Base-by-base conservation (phyloP, 2,113 vertebrate genomes). In the Scortum barcoo region DNA sequence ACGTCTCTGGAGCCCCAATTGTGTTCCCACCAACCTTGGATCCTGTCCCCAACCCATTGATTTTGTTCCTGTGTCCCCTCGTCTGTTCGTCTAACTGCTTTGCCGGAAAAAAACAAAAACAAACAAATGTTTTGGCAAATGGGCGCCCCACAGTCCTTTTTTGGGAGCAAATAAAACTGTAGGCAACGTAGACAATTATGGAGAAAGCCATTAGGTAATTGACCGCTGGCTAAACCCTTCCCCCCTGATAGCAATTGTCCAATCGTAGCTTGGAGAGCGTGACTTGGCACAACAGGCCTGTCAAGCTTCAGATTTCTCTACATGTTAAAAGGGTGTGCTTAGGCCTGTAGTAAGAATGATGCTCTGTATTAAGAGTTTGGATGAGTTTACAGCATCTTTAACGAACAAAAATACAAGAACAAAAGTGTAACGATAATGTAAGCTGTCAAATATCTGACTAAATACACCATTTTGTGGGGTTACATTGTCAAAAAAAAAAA, bases 171-270 rank as follows among this genome's bases (percentile, higher is more conserved):
- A 81, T 84, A 40, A 46, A 77, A 79, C 56, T 70, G 73, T 67
- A 46, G 66, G 53, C 51, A 73, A 70, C 11, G 48, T 51, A 74
- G n/a, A 48, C 56, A 83, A 83, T 81, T 42, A 79, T 0, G 7
- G 62, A 78, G 66, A 83, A 76, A 73, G 68, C 84, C 79, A 87
- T 88, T 85, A 85, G 71, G 66, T 86, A 76, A 88, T 74, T 87
- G 83, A 67, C 72, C 36, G 61, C 19, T 68, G 48, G 26, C 19
- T 70, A 65, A 73, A 73, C 72, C 33, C 17, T 57, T 56, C 36
- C 58, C 36, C 58, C 30, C 48, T 78, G 62, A 50, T 26, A 44
- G 22, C 13, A 57, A 75, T 40, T 38, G n/a, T 68, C 33, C 16
- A 62, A 50, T 72, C 46, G n/a, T 33, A 62, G 56, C 40, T 40